A percentile compares a stretch with the other conserved stretches of the same genome.
Conservation (phyloP, 2,888 invertebrate species). For the Brachyptera putata region DNA sequence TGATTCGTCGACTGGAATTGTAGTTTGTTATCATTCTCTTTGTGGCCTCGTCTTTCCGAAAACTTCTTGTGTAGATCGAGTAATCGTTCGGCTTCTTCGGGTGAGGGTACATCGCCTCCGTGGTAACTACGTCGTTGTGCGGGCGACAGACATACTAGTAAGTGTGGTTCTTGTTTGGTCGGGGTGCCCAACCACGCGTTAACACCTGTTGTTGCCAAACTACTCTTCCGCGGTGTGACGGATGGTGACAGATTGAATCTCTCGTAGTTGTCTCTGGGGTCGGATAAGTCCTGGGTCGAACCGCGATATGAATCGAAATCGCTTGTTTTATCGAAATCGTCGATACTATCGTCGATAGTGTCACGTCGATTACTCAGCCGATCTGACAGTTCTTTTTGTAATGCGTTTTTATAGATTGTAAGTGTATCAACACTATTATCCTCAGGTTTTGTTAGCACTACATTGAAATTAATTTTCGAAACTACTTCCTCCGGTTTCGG, state of each 20-base stretch:
- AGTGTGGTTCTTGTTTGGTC: slow-evolving; percentile 56
- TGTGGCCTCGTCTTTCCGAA: slow-evolving; percentile 59
- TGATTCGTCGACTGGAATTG: slow-evolving; percentile 16
- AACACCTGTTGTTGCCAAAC: not conserved
- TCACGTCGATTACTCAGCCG: not conserved
- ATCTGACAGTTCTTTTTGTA: not conserved
- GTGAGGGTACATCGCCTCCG: slow-evolving; percentile 27
- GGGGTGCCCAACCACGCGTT: slow-evolving; percentile 56
- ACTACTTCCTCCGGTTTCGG: not conserved
- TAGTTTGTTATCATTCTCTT: slow-evolving; percentile 41
- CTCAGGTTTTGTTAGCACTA: slow-evolving; percentile 60
- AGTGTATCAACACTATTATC: not conserved
- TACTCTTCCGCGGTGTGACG: not conserved
- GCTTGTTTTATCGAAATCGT: not conserved
- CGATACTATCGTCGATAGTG: not conserved
- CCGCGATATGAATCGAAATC: not conserved
- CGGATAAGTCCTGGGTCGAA: not conserved
- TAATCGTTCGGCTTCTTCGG: slow-evolving; percentile 54
- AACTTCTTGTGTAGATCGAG: slow-evolving; percentile 67
- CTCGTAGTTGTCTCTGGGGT: not conserved
- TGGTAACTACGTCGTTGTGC: slow-evolving; percentile 49
- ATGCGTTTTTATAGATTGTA: not conserved
- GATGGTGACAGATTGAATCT: not conserved
- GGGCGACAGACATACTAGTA: slow-evolving; percentile 67
- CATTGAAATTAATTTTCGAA: not conserved